Base-by-base conservation (phyloP, 2,888 invertebrate species). In the Napeogenes inachia region DNA sequence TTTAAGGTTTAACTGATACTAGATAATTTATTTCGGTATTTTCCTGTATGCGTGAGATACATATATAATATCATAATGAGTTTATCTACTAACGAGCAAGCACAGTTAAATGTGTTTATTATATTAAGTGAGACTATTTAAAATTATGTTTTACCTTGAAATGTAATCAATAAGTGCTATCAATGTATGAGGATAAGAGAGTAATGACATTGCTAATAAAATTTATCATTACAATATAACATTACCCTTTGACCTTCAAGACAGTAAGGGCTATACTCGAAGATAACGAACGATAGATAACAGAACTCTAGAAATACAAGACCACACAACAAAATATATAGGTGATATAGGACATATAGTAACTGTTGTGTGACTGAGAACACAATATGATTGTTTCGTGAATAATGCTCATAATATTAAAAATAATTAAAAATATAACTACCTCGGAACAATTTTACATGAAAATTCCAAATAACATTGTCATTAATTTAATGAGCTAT, bases 181-280 rank as follows among this genome's bases (percentile, higher is more conserved):
- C 61, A 50, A 45, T 61, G 58, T 59, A 57, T 62, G 64, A 64
- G 63, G 63, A 64, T 62, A 68, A 60, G 68, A 66, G 68, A 68
- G 68, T 68, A 66, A 68, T 66, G 70, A 68, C 70, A 67, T 68
- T 64, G 64, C 61, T 66, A 66, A 68, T 69, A 68, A 66, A 69
- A 63, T 62, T 65, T 69, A 69, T 69, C 62, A 60, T 63, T 64
- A 63, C 65, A 65, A 63, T 65, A 63, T 68, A 64, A 62, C 62
- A 68, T 63, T 61, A 58, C 66, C 66, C 67, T 68, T 68, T 65
- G 68, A 65, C 70, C 71, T 65, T 62, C 60, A 64, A 66, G 70
- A 68, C 67, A 68, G 68, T 60, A 60, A 66, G 62, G 68, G 66
- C 61, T 66, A 64, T 68, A 61, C 56, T 64, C 62, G 56, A 60